Evolutionary conservation across 2,797 vertebrate species (phyloP).

Genomic region (Urosaurus nigricauda): DNA sequence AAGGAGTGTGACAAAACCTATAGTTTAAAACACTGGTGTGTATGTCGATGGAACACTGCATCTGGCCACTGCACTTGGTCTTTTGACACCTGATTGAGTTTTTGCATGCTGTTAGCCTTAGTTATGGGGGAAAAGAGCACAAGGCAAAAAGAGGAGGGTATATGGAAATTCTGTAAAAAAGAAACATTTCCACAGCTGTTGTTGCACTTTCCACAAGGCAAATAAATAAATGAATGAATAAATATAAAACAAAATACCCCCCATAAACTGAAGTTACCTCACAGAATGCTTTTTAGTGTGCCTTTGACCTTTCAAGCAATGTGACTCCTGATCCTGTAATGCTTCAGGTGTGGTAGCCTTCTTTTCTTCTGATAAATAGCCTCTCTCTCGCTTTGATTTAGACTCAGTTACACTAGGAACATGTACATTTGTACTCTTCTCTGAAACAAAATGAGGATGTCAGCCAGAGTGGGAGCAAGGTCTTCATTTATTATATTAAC

Average conservation of each 20-base stretch:
- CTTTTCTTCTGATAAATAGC: constrained; percentile 38
- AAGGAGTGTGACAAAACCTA: no score
- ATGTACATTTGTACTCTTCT: constrained; percentile 39
- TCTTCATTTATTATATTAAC: constrained; percentile 25
- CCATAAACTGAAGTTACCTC: constrained; percentile 40
- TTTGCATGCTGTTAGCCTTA: not conserved
- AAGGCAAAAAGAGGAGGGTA: not conserved
- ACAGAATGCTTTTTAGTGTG: not conserved
- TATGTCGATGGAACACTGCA: no score
- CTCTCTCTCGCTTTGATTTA: constrained; percentile 53
- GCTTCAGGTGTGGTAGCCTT: not conserved
- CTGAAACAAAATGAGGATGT: constrained; percentile 59
- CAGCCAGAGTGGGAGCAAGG: constrained; percentile 24
- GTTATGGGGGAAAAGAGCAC: not conserved
- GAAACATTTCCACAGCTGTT: not conserved
- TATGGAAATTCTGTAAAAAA: not conserved
- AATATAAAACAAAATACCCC: no score
- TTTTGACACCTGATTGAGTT: not conserved
- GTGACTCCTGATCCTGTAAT: not conserved
- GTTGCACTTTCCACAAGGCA: not conserved
- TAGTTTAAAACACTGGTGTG: not conserved
- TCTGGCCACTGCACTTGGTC: not conserved
- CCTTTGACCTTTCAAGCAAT: not conserved
- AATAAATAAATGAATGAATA: not conserved
- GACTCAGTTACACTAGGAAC: constrained; percentile 10